Evolutionary conservation across 2,888 invertebrate species (phyloP).

Genomic region (Pogonocherus hispidulus): DNA sequence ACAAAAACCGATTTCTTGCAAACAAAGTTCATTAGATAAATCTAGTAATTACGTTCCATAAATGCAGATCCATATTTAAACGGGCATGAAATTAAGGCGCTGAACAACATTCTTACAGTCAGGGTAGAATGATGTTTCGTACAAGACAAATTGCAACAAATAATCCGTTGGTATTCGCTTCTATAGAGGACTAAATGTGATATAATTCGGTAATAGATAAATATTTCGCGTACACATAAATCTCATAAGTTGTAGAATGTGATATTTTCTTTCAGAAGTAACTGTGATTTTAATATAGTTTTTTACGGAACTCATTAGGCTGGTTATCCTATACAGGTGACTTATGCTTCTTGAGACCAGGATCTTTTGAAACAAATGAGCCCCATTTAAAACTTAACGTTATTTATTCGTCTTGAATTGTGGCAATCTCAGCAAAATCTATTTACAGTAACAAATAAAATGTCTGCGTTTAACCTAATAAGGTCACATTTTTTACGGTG

Average conservation of each 20-base stretch:
- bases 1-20: slow-evolving; percentile 39
- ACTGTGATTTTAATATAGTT: too few species aligned
- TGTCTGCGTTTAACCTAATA: slow-evolving; percentile 44
- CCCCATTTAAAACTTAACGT: slow-evolving; percentile 20
- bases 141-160: too few species aligned
- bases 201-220: too few species aligned
- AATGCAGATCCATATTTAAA: slow-evolving; percentile 46
- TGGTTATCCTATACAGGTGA: too few species aligned
- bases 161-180: too few species aligned
- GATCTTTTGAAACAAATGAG: too few species aligned
- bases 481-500: slow-evolving; percentile 38
- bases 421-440: slow-evolving; percentile 43
- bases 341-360: too few species aligned
- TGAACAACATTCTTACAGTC: slow-evolving; percentile 9
- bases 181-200: too few species aligned
- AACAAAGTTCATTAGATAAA: slow-evolving; percentile 47
- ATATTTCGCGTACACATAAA: too few species aligned
- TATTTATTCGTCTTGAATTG: slow-evolving; percentile 45
- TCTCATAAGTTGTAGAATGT: too few species aligned
- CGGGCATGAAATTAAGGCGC: slow-evolving; percentile 41
- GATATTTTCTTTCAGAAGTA: too few species aligned
- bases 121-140: neutral
- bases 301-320: too few species aligned
- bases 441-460: slow-evolving; percentile 45
- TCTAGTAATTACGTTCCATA: slow-evolving; percentile 47